phyloP scores from a whole-genome alignment of 2,113 vertebrate genomes.

The Heterotis niloticus region DNA sequence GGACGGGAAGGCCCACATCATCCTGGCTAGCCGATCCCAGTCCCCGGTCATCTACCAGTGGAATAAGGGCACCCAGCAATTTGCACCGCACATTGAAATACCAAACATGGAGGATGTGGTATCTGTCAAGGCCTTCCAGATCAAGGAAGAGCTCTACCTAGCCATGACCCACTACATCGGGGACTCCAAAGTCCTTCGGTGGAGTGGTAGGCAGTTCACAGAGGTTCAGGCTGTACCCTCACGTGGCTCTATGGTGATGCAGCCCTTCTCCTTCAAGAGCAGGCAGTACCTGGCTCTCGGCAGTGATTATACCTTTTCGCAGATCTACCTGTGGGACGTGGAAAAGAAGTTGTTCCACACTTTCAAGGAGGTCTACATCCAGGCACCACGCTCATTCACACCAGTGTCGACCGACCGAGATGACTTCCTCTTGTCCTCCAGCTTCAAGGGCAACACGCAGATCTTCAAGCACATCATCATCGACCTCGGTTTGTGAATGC shows the following conservation, averaged over 20 bases:
- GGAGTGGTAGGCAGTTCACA: conserved; percentile 83
- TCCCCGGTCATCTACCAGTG: conserved; percentile 87
- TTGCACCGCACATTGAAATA: conserved; percentile 79
- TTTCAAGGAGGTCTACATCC: conserved; percentile 94
- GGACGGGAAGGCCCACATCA: conserved; percentile 82
- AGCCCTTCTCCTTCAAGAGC: conserved; percentile 84
- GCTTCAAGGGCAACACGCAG: conserved; percentile 93
- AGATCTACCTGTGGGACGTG: conserved; percentile 89
- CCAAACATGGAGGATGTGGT: conserved; percentile 86
- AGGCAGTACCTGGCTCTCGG: conserved; percentile 88
- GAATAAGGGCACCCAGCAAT: conserved; percentile 87
- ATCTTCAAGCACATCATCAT: conserved; percentile 91
- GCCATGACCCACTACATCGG: conserved; percentile 91
- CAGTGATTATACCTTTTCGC: conserved; percentile 95
- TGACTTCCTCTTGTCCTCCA: conserved; percentile 93
- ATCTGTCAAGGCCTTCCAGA: conserved; percentile 82
- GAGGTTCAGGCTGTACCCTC: conserved; percentile 90
- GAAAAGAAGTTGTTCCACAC: conserved; percentile 80
- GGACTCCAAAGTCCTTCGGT: conserved; percentile 89
- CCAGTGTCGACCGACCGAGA: conserved; percentile 79
- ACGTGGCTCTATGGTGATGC: conserved; percentile 88
- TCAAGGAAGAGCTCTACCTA: conserved; percentile 76
- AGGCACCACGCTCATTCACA: conserved; percentile 88
- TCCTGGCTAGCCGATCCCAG: conserved; percentile 90
- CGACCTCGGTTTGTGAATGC: conserved; percentile 82